Evolutionary conservation across 2,113 vertebrate species (phyloP).

Genomic region (Orientallactaga bullata): DNA sequence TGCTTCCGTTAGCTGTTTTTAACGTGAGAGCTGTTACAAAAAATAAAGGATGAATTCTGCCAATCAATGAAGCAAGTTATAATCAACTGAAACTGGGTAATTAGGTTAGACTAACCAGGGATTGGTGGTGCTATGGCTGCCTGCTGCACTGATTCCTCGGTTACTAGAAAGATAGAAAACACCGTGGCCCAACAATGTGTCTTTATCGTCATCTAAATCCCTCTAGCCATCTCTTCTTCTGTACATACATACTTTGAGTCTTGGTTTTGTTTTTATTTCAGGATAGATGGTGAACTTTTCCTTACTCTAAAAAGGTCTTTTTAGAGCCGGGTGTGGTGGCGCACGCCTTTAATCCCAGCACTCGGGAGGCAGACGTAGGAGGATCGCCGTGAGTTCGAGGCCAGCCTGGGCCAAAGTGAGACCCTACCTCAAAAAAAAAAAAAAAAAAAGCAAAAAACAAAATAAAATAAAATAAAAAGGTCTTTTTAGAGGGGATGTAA

Average conservation of each 20-base stretch:
- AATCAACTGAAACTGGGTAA: background rate
- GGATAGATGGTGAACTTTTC: background rate
- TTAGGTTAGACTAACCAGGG: background rate
- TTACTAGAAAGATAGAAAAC: background rate
- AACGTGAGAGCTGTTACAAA: background rate
- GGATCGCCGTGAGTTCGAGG: no score
- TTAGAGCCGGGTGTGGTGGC: no score
- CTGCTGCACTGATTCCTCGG: background rate
- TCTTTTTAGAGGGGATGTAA: background rate
- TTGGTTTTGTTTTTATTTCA: background rate
- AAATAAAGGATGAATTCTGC: background rate
- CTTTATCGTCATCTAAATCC: background rate
- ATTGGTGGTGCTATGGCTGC: background rate
- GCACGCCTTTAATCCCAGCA: no score
- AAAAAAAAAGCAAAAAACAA: no score
- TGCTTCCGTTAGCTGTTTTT: background rate
- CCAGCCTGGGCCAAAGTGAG: no score
- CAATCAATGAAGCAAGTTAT: background rate
- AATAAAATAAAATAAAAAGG: no score
- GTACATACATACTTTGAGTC: accelerated
- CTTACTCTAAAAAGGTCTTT: background rate
- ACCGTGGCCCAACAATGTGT: no score
- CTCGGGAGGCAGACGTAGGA: no score
- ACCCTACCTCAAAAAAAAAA: no score
- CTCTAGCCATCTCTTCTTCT: background rate